Base-by-base conservation (phyloP, 2,113 vertebrate species). In the Apodemus sylvaticus region DNA sequence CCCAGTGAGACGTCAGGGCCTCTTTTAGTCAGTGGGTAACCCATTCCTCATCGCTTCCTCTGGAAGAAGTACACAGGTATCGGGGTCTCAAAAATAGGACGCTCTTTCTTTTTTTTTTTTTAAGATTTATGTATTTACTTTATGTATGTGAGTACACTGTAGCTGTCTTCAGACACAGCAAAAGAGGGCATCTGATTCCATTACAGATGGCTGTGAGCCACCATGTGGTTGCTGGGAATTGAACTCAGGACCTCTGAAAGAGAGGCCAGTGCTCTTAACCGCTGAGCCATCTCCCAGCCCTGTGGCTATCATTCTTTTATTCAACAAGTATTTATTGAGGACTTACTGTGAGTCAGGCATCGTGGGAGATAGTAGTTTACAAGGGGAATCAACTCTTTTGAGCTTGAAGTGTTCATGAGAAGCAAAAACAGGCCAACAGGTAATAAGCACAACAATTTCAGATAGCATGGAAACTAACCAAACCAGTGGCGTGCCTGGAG, bases 351-450 rank as follows among this genome's bases (percentile, higher is more conserved):
- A 76, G 12, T 86, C 34, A 81, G 95, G 71, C 31, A 71, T 64
- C 48, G 39, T 81, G 73, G 36, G 42, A 48, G 51, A 73, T 7
- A 62, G 13, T 60, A 58, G 39, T 86, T 83, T 88, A 34, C 8
- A 91, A 36, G 62, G 48, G 16, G 85, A 13, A 45, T 36, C 86
- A 24, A 62, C 70, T 71, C 64, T 83, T 31, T 68, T 42, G 42
- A 89, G 20, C 58, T 77, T 74, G 20, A 62, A 78, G 71, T 95
- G 53, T 86, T 91, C 39, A 93, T 19, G 26, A 5, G 42, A 93
- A 77, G 70, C 51, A 86, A 94, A 86, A 90, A 31, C 22, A 91
- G 51, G 89, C 55, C 94, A 89, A 53, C 42, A 93, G 88, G 71
- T 42, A 86, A 70, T 64, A 45, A 79, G 48, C 45, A 86, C 19